A percentile compares a stretch with the other conserved stretches of the same genome.
phyloP scores from a whole-genome alignment of 2,113 vertebrate genomes.

The Ammodytes marinus region DNA sequence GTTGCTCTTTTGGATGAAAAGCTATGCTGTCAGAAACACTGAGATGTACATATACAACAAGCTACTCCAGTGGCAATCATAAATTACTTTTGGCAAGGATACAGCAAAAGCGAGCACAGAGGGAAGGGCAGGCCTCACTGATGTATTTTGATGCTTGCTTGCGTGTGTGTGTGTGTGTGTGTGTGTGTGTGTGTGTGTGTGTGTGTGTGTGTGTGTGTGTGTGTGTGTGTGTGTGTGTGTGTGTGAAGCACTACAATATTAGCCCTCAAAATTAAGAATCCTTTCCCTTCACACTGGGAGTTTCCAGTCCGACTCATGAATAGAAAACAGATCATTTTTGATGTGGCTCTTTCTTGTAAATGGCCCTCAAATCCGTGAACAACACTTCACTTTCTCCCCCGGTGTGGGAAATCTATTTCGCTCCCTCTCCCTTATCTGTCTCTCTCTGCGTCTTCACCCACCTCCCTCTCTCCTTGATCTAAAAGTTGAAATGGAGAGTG shows the following conservation, averaged over 20 bases:
- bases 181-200: conserved; percentile 4
- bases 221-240: background rate
- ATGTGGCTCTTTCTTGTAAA: conserved; percentile 67
- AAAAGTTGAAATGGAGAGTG: conserved; percentile 57
- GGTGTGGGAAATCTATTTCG: conserved; percentile 62
- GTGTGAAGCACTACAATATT: conserved; percentile 28
- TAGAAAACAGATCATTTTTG: conserved; percentile 70
- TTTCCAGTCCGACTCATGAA: conserved; percentile 68
- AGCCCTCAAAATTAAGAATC: conserved; percentile 65
- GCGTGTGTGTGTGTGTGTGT: conserved; percentile 5
- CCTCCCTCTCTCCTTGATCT: conserved; percentile 43
- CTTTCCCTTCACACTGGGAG: conserved; percentile 53
- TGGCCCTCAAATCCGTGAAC: conserved; percentile 64
- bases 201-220: background rate
- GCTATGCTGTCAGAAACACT: conserved; percentile 54
- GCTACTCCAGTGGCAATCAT: conserved; percentile 49
- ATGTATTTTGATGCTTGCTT: conserved; percentile 46
- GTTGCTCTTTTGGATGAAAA: conserved; percentile 53
- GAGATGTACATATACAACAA: conserved; percentile 55
- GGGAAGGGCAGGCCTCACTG: conserved; percentile 27
- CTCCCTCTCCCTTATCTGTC: conserved; percentile 39
- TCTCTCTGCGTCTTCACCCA: conserved; percentile 32
- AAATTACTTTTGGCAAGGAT: conserved; percentile 51
- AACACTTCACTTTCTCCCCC: conserved; percentile 63
- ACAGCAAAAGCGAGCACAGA: conserved; percentile 30